Evolutionary conservation across 1,140 invertebrate species (phyloP).

Genomic region (Gonioctena quinquepunctata): DNA sequence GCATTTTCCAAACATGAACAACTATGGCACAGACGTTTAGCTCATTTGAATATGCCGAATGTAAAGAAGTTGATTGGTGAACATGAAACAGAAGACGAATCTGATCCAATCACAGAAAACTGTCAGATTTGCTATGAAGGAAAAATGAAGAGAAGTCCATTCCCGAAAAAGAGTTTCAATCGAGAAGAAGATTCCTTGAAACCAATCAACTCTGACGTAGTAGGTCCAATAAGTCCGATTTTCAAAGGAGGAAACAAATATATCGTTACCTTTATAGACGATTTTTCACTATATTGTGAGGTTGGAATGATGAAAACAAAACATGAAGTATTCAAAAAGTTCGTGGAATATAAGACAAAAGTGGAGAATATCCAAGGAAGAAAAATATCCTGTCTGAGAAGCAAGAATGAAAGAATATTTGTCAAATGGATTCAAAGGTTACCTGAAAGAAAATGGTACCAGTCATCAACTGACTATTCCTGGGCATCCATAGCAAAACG

Average conservation of each 20-base stretch:
- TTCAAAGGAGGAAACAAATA: background rate
- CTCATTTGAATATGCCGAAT: background rate
- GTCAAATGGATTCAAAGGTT: background rate
- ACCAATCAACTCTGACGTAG: too few species aligned
- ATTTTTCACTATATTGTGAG: background rate
- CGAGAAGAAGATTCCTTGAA: background rate
- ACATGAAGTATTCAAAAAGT: background rate
- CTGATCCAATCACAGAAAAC: background rate
- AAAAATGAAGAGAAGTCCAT: background rate
- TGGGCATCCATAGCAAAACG: background rate
- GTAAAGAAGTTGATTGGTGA: background rate
- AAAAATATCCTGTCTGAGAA: background rate
- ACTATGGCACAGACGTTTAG: background rate
- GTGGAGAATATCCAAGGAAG: background rate
- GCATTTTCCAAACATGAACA: background rate
- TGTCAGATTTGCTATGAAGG: background rate
- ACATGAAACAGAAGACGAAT: background rate
- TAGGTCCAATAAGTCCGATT: background rate
- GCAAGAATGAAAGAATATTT: background rate
- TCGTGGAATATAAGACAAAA: background rate
- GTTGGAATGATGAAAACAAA: background rate
- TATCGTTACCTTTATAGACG: background rate
- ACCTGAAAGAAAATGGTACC: background rate
- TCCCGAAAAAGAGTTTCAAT: background rate
- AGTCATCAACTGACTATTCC: background rate